phyloP scores from a whole-genome alignment of 2,888 invertebrate species.

The Chymomyza procnemis region DNA sequence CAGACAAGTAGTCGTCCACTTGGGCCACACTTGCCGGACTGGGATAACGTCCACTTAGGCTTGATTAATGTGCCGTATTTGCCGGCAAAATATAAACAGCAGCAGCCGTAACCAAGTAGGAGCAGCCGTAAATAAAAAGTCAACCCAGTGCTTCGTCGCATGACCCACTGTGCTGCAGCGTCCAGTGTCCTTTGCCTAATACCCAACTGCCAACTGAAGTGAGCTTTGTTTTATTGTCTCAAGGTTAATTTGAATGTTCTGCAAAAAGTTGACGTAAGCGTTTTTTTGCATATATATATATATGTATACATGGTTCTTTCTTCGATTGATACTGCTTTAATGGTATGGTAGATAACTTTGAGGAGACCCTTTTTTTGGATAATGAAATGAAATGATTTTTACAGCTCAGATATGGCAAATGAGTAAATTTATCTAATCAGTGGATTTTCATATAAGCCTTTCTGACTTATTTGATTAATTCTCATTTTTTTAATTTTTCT shows the following conservation, averaged over 20 bases:
- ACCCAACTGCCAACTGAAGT: constrained; percentile 23
- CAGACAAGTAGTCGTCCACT: neutral
- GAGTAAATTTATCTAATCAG: too few species aligned
- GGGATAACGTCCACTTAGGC: constrained; percentile 63
- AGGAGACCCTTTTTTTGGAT: too few species aligned
- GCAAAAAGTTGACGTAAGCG: constrained; percentile 26
- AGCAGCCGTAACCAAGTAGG: constrained; percentile 3
- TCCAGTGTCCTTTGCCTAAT: neutral
- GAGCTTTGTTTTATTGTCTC: constrained; percentile 55
- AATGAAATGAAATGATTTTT: too few species aligned
- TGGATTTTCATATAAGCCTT: too few species aligned
- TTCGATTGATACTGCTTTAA: neutral
- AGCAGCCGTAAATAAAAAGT: constrained; percentile 38
- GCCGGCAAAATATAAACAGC: neutral
- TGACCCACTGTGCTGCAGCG: constrained; percentile 14
- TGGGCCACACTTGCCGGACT: constrained; percentile 22
- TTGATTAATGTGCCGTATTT: constrained; percentile 63
- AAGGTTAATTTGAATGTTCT: constrained; percentile 63
- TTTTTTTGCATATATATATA: neutral
- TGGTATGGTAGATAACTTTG: too few species aligned
- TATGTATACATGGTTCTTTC: neutral
- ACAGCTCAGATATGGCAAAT: too few species aligned
- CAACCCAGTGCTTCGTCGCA: neutral
- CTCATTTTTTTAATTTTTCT: too few species aligned
- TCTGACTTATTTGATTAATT: too few species aligned